Conservation (phyloP, 2,113 vertebrate genomes). For the Microtus pennsylvanicus region DNA sequence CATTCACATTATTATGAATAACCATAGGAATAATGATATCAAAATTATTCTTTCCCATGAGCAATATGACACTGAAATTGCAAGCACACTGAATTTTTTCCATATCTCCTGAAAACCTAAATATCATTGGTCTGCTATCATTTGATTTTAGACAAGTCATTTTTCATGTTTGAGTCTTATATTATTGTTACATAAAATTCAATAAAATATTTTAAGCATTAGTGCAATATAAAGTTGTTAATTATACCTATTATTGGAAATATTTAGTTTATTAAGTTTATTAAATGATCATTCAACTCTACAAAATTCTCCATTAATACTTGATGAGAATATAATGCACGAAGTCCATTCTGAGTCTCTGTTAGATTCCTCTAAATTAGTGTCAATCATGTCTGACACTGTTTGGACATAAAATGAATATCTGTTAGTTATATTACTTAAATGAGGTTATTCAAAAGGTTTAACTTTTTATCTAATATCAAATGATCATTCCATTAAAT, state of each 20-base stretch:
- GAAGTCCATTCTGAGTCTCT: no score
- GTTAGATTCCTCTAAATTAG: background rate
- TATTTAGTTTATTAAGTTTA: background rate
- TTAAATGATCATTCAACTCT: background rate
- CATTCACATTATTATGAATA: background rate
- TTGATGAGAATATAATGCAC: background rate
- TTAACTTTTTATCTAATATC: background rate
- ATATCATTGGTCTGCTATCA: background rate
- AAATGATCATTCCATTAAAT: background rate
- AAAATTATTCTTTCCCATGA: background rate
- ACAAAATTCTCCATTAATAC: no score
- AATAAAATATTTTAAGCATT: background rate
- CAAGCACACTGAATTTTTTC: background rate
- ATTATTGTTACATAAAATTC: background rate
- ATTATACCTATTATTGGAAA: background rate
- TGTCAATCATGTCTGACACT: background rate
- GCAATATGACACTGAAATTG: background rate
- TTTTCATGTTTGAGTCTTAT: background rate
- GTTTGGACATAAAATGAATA: background rate
- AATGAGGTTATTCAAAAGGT: background rate
- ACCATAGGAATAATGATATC: background rate
- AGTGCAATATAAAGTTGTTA: background rate
- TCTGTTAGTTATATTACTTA: background rate
- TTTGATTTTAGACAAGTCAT: background rate
- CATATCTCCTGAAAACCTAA: background rate